Evolutionary conservation across 2,113 vertebrate genomes (phyloP).

Genomic region (Paratilapia polleni): DNA sequence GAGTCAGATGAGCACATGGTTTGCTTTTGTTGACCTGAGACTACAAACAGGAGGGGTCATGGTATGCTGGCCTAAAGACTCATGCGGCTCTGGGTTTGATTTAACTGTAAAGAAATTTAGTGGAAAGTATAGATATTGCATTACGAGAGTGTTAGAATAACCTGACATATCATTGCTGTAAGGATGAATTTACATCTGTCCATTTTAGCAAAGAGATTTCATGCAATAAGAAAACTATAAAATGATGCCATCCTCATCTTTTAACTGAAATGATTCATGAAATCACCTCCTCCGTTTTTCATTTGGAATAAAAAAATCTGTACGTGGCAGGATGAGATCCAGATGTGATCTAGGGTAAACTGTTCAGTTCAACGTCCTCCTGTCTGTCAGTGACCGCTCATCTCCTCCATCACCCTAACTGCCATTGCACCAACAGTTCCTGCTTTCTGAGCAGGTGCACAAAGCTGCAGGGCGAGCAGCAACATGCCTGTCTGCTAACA

Average conservation of each 20-base stretch:
- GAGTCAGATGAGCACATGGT: conserved; percentile 22
- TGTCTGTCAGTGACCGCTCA: neutral
- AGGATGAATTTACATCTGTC: neutral
- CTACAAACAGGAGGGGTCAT: neutral
- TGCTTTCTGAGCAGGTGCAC: conserved; percentile 62
- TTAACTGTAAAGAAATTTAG: no score
- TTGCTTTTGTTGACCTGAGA: conserved; percentile 27
- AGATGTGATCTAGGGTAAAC: neutral
- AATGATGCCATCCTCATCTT: neutral
- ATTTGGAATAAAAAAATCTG: neutral
- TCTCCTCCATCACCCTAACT: conserved; percentile 37
- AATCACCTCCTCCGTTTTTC: neutral
- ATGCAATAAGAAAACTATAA: neutral
- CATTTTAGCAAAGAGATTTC: neutral
- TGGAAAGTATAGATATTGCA: no score
- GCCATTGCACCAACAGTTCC: conserved; percentile 17
- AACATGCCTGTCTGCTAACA: conserved; percentile 25
- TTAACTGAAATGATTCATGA: neutral
- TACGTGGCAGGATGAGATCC: neutral
- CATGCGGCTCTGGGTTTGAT: neutral
- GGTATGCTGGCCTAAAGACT: neutral
- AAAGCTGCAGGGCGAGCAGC: conserved; percentile 38
- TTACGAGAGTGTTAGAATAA: no score
- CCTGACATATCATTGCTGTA: neutral
- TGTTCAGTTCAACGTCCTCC: neutral